Conservation (phyloP, 2,888 invertebrate species). For the Deilephila elpenor region DNA sequence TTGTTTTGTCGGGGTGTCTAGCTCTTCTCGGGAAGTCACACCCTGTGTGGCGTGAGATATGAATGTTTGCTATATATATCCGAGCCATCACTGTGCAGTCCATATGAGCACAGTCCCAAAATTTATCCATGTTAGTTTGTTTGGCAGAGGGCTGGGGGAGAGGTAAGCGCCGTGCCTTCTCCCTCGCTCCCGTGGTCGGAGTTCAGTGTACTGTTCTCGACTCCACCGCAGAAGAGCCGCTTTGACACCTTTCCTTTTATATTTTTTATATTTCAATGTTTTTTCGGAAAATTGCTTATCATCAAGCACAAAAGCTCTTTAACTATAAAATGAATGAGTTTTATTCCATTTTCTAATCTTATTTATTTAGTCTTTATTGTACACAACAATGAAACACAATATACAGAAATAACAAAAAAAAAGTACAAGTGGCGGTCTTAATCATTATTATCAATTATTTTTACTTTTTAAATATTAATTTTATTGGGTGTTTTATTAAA, state of each 20-base stretch:
- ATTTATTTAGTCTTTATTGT: too few species aligned
- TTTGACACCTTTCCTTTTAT: constrained; percentile 68
- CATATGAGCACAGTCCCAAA: constrained; percentile 50
- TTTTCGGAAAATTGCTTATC: too few species aligned
- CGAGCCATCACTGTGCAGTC: constrained; percentile 47
- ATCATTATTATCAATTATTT: too few species aligned
- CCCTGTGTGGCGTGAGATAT: constrained; percentile 48
- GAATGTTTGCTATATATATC: constrained; percentile 43
- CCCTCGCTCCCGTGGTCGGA: constrained; percentile 54
- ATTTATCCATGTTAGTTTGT: constrained; percentile 45
- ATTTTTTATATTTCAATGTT: neutral
- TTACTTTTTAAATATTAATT: too few species aligned
- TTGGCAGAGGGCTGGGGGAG: constrained; percentile 55
- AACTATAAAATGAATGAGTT: too few species aligned
- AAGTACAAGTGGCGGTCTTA: too few species aligned
- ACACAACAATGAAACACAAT: too few species aligned
- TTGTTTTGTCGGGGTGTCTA: constrained; percentile 58
- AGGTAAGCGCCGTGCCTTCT: constrained; percentile 63
- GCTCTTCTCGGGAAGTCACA: constrained; percentile 72
- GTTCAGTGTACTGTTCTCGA: constrained; percentile 77
- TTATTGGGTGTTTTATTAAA: too few species aligned
- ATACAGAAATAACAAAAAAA: too few species aligned
- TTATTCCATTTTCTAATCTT: too few species aligned
- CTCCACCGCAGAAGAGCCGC: constrained; percentile 67
- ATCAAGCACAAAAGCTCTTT: too few species aligned